A percentile compares a stretch with the other conserved stretches of the same genome.
Conservation (phyloP, 1,140 invertebrate genomes). For the Nephila pilipes region DNA sequence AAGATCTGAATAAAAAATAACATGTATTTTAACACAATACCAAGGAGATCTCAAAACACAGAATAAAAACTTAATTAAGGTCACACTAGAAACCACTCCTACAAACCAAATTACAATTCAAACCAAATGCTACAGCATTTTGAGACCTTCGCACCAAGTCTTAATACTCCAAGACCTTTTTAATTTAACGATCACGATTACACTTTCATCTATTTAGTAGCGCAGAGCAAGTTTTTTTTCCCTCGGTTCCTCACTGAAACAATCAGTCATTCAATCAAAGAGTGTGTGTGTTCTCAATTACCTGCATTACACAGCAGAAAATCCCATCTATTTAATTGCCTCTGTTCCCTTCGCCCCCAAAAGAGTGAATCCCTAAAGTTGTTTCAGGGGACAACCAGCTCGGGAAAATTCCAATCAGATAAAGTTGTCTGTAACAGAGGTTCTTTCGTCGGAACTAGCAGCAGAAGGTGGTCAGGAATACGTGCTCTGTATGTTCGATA, state of each 20-base stretch:
- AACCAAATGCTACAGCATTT: no score
- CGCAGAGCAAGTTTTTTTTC: neutral
- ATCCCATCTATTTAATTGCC: conserved; percentile 74
- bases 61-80: no score
- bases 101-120: no score
- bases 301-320: conserved; percentile 37
- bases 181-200: conserved; percentile 33
- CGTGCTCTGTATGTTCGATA: conserved; percentile 53
- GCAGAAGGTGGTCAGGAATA: conserved; percentile 49
- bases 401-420: conserved; percentile 72
- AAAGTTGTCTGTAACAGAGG: conserved; percentile 59
- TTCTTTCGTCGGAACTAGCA: neutral
- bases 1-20: no score
- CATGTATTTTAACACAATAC: no score
- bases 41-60: no score
- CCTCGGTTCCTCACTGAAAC: conserved; percentile 7
- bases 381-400: conserved; percentile 29
- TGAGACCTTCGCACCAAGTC: neutral
- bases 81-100: no score
- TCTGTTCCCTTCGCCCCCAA: conserved; percentile 13
- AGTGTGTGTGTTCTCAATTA: conserved; percentile 70
- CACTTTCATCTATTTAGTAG: conserved; percentile 44
- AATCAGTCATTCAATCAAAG: conserved; percentile 74
- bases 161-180: neutral
- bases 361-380: conserved; percentile 47